phyloP scores from a whole-genome alignment of 2,888 invertebrate genomes.

The Sminthurides aquaticus region DNA sequence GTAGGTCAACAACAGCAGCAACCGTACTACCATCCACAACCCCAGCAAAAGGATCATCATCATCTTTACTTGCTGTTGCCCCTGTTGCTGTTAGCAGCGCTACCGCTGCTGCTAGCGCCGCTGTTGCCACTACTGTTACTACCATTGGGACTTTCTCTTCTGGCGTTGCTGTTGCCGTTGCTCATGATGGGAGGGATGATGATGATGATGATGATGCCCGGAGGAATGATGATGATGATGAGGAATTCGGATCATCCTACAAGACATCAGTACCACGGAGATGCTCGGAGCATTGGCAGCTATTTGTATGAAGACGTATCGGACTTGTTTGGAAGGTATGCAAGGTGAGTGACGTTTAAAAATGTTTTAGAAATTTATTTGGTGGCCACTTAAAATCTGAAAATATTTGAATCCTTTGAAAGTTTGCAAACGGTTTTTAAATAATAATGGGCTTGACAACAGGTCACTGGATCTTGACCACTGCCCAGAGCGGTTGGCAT shows the following conservation, averaged over 20 bases:
- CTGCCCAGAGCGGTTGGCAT: conserved; percentile 37
- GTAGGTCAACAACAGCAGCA: conserved; percentile 37
- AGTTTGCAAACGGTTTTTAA: too few species aligned
- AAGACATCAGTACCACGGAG: conserved; percentile 25
- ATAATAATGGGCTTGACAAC: too few species aligned
- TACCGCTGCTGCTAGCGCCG: conserved; percentile 36
- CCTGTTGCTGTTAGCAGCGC: conserved; percentile 26
- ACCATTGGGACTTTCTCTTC: conserved; percentile 36
- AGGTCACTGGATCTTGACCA: conserved; percentile 40
- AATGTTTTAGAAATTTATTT: too few species aligned
- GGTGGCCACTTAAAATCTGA: too few species aligned
- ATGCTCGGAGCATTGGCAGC: conserved; percentile 21
- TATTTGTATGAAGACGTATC: conserved; percentile 9
- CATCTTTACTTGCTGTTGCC: conserved; percentile 31
- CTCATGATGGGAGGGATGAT: conserved; percentile 33
- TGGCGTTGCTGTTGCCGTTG: conserved; percentile 34
- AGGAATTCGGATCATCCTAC: neutral
- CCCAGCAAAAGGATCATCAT: conserved; percentile 20
- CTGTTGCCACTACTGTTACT: conserved; percentile 35
- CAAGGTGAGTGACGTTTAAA: conserved; percentile 24
- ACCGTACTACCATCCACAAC: conserved; percentile 22
- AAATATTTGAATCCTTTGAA: too few species aligned
- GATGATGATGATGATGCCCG: conserved; percentile 23
- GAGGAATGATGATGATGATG: conserved; percentile 25
- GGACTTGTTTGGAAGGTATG: conserved; percentile 28